A percentile compares a stretch with the other conserved stretches of the same genome.
These are phyloP conservation scores for Oncopodura yosiiana DNA, from an alignment of 1,140 invertebrate species.

Conservation along the genomic window DNA sequence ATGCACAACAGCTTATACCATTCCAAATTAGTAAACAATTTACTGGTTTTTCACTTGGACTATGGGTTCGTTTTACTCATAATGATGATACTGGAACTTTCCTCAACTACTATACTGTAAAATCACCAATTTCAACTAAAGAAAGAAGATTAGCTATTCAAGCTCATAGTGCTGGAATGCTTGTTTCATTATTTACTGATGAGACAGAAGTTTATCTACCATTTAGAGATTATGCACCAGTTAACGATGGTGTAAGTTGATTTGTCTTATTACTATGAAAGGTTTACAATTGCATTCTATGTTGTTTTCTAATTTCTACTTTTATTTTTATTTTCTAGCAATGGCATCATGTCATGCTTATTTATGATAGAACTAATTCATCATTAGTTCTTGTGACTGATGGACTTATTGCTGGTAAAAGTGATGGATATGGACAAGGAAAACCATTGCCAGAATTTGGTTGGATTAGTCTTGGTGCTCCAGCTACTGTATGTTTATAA, in stretches of 20 bases:
- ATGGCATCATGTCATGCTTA: slow-evolving; percentile 90
- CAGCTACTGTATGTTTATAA: no score
- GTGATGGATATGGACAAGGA: slow-evolving; percentile 71
- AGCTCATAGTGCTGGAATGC: slow-evolving; percentile 79
- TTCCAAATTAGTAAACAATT: slow-evolving; percentile 47
- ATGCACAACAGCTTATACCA: slow-evolving; percentile 78
- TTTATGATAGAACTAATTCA: slow-evolving; percentile 56
- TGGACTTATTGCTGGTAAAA: slow-evolving; percentile 80
- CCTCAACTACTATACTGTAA: slow-evolving; percentile 81
- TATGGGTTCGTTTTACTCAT: slow-evolving; percentile 92
- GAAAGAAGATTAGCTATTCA: slow-evolving; percentile 71
- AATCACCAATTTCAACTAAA: slow-evolving; percentile 50
- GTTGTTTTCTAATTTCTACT: no score
- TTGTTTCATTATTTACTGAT: slow-evolving; percentile 77
- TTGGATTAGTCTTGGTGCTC: slow-evolving; percentile 86
- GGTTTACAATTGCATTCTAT: no score
- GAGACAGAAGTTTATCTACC: slow-evolving; percentile 80
- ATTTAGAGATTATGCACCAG: slow-evolving; percentile 80
- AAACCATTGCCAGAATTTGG: slow-evolving; percentile 65
- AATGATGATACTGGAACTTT: slow-evolving; percentile 83
- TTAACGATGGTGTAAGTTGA: slow-evolving; percentile 95
- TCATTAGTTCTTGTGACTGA: slow-evolving; percentile 81
- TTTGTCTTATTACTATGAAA: no score
- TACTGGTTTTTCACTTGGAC: slow-evolving; percentile 64
- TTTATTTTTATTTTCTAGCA: no score